Percentiles rank a stretch among this genome's conserved stretches.
These are phyloP conservation scores for Phortica variegata DNA, from an alignment of 1,140 invertebrate species.

Conservation along the genomic window DNA sequence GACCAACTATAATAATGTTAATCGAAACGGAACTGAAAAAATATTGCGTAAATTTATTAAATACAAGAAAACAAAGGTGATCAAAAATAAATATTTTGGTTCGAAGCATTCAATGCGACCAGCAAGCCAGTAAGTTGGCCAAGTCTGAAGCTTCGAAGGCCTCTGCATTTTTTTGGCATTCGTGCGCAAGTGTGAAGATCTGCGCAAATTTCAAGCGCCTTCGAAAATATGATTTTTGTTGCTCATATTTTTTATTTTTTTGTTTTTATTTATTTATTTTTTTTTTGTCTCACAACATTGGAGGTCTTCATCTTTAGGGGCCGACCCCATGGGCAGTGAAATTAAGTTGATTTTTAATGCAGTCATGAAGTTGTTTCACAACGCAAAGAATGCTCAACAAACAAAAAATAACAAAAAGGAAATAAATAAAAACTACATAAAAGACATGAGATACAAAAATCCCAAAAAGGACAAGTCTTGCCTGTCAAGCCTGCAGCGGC, in stretches of 20 bases:
- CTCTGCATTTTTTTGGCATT: no score
- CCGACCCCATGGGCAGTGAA: constrained; percentile 31
- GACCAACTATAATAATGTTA: no score
- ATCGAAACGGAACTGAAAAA: no score
- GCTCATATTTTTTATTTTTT: constrained; percentile 25
- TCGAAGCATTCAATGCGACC: no score
- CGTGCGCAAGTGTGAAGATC: constrained; percentile 48
- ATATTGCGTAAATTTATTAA: no score
- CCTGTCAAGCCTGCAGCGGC: constrained; percentile 3
- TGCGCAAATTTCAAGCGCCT: constrained; percentile 53
- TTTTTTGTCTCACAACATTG: constrained; percentile 27
- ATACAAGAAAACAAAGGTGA: no score
- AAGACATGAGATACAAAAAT: not conserved
- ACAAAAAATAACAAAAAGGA: not conserved
- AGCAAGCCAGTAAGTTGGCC: no score
- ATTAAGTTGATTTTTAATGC: constrained; percentile 48
- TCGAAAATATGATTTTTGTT: constrained; percentile 52
- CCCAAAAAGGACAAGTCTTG: not conserved
- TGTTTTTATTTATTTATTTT: constrained; percentile 20
- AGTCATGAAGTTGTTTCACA: constrained; percentile 36
- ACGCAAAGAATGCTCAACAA: no score
- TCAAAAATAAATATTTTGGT: no score
- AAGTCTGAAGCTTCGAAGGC: no score
- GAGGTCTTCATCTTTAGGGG: no score
- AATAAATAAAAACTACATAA: not conserved